A percentile compares a stretch with the other conserved stretches of the same genome.
phyloP scores from a whole-genome alignment of 2,888 invertebrate genomes.

The Mechanitis mazaeus region DNA sequence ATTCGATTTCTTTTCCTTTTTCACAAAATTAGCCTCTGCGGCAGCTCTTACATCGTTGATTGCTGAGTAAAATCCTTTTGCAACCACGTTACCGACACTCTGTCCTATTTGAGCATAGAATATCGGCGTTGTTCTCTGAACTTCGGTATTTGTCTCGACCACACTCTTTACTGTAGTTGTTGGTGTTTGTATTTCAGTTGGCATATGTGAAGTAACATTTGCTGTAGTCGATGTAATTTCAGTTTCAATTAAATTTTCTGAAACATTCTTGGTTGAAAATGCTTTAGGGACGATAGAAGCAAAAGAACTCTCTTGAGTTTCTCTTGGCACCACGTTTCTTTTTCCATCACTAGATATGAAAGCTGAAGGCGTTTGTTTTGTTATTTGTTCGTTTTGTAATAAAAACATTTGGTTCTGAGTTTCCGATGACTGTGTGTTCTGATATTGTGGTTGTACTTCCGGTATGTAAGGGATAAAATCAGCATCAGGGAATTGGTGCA shows the following conservation, averaged over 20 bases:
- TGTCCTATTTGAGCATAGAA: slow-evolving; percentile 70
- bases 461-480: slow-evolving; percentile 65
- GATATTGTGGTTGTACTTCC: slow-evolving; percentile 39
- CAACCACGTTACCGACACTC: slow-evolving; percentile 54
- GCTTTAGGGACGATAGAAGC: slow-evolving; percentile 52
- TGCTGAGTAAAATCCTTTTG: slow-evolving; percentile 74
- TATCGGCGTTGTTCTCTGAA: slow-evolving; percentile 55
- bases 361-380: slow-evolving; percentile 43
- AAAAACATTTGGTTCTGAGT: slow-evolving; percentile 43
- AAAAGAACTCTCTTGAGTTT: slow-evolving; percentile 55
- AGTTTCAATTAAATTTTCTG: slow-evolving; percentile 44
- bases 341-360: slow-evolving; percentile 43
- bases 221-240: slow-evolving; percentile 38
- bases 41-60: slow-evolving; percentile 79
- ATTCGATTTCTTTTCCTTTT: slow-evolving; percentile 66
- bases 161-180: slow-evolving; percentile 54
- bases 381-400: slow-evolving; percentile 53
- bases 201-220: slow-evolving; percentile 46
- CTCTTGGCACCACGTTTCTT: slow-evolving; percentile 61
- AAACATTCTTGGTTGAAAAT: slow-evolving; percentile 42
- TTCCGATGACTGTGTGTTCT: slow-evolving; percentile 28
- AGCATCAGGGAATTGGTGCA: slow-evolving; percentile 58
- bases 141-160: slow-evolving; percentile 47
- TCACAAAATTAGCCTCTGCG: slow-evolving; percentile 57
- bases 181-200: slow-evolving; percentile 47